phyloP scores from a whole-genome alignment of 2,797 vertebrate species.

The Spea hammondii region DNA sequence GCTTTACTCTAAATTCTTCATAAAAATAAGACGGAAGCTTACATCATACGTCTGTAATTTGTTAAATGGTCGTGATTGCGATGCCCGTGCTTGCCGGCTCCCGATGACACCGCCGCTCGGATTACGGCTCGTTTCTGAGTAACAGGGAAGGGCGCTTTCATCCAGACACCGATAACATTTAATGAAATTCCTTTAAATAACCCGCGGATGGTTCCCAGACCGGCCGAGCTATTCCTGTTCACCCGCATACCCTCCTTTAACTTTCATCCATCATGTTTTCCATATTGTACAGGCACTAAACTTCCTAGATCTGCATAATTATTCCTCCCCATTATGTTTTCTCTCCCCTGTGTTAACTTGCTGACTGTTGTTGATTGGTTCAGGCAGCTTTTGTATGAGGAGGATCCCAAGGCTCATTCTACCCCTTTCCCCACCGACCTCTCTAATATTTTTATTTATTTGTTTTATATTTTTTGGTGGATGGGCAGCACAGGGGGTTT shows the following conservation, averaged over 20 bases:
- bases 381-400: too few species aligned
- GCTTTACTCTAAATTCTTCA: conserved; percentile 61
- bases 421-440: too few species aligned
- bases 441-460: too few species aligned
- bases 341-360: too few species aligned
- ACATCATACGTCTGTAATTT: conserved; percentile 51
- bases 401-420: too few species aligned
- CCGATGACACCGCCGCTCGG: conserved; percentile 20
- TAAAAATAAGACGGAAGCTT: conserved; percentile 63
- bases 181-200: conserved; percentile 5
- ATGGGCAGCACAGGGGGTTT: too few species aligned
- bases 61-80: conserved; percentile 54
- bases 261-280: conserved; percentile 13
- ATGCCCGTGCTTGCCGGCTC: conserved; percentile 52
- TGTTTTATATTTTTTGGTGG: too few species aligned
- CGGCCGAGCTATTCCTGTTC: background rate
- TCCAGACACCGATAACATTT: conserved; percentile 18
- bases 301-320: too few species aligned
- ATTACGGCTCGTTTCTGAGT: conserved; percentile 36
- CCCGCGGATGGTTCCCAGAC: background rate
- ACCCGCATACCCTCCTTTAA: conserved; percentile 1
- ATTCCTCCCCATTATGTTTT: too few species aligned
- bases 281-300: too few species aligned
- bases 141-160: conserved; percentile 23
- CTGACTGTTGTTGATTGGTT: too few species aligned